Conservation (phyloP, 2,113 vertebrate species). For the Sinosuthora webbiana region DNA sequence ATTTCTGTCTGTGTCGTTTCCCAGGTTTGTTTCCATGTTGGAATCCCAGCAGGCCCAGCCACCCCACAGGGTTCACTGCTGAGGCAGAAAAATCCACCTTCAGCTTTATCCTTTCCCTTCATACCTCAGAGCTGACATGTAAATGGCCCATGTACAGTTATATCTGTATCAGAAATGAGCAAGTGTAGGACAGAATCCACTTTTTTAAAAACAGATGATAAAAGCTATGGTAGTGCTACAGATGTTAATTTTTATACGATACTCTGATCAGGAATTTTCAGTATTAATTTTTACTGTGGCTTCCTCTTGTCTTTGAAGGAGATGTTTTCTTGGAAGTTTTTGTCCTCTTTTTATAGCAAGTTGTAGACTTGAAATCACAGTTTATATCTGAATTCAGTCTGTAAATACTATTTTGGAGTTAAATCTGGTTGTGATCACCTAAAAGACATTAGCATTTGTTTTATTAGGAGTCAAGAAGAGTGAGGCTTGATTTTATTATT, state of each 20-base stretch:
- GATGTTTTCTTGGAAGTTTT: neutral
- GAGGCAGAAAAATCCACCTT: neutral
- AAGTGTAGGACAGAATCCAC: neutral
- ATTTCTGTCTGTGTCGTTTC: constrained; percentile 27
- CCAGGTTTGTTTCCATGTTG: constrained; percentile 1
- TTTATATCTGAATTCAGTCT: neutral
- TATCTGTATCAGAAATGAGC: neutral
- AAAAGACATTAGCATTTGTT: neutral
- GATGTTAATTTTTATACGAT: neutral
- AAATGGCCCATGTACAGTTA: neutral
- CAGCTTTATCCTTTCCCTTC: neutral
- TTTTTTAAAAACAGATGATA: neutral
- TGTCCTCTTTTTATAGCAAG: neutral
- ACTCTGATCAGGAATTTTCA: neutral
- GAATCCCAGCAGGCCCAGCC: constrained; percentile 23
- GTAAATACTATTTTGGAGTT: neutral
- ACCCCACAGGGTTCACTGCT: neutral
- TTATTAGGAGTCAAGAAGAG: neutral
- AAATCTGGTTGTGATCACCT: neutral
- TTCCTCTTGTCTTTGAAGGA: constrained; percentile 17
- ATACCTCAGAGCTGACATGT: neutral
- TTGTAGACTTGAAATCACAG: neutral
- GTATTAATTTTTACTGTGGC: neutral
- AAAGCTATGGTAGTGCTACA: neutral
- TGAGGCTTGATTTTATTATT: neutral